Evolutionary conservation across 1,140 invertebrate species (phyloP).

Genomic region (Aethina tumida): DNA sequence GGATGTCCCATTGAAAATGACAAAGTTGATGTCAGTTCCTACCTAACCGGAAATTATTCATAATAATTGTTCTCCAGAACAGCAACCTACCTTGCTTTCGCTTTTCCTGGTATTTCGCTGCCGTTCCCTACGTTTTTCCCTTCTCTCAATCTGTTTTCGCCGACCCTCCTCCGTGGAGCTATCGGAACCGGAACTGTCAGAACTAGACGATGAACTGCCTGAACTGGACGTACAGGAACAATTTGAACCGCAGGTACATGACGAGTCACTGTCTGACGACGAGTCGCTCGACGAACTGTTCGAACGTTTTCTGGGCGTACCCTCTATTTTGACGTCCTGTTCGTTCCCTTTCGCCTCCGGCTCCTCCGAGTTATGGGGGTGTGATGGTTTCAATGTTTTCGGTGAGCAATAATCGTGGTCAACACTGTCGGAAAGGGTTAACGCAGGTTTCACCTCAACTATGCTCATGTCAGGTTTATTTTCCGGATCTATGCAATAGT

Average conservation of each 20-base stretch:
- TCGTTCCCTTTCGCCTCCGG: constrained; percentile 5
- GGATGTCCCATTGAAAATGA: too few species aligned
- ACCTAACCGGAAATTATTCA: constrained; percentile 1
- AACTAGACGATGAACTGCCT: constrained; percentile 48
- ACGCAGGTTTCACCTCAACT: constrained; percentile 34
- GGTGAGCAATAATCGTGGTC: constrained; percentile 57
- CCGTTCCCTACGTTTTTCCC: constrained; percentile 34
- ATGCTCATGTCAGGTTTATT: constrained; percentile 19
- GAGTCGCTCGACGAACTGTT: constrained; percentile 62
- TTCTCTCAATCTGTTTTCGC: constrained; percentile 30
- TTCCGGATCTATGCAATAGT: constrained; percentile 37
- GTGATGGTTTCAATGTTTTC: constrained; percentile 9
- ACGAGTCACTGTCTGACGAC: constrained; percentile 64
- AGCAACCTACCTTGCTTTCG: constrained; percentile 25
- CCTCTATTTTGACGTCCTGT: constrained; percentile 11
- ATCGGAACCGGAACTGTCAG: constrained; percentile 60
- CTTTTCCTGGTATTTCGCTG: constrained; percentile 36
- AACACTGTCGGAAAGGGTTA: constrained; percentile 22
- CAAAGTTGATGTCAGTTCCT: too few species aligned
- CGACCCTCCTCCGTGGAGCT: constrained; percentile 45
- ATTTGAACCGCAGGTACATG: constrained; percentile 67
- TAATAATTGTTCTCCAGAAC: background rate
- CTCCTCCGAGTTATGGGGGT: constrained; percentile 1
- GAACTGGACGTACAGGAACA: constrained; percentile 60
- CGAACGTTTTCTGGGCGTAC: constrained; percentile 19